Evolutionary conservation across 2,888 invertebrate species (phyloP), one percentile per base, ranked within the genome.

Genomic region (Ommatoiulus sabulosus): DNA sequence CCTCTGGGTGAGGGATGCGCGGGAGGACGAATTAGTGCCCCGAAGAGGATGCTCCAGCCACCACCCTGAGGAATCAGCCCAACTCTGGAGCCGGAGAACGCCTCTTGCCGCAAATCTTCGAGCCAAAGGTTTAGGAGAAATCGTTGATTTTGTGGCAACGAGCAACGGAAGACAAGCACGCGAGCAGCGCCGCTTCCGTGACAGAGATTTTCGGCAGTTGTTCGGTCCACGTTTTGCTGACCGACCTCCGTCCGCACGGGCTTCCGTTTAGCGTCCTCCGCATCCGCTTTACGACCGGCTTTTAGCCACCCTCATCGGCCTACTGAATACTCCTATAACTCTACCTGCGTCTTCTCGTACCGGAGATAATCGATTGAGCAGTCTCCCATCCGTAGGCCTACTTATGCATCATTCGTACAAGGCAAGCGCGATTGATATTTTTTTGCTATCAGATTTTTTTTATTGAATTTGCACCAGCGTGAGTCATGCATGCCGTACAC

Each of bases 361-460:
- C 2, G 72, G 72, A 72, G 72, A 72, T 72, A 72, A 72, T 72
- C 72, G 72, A 72, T 72, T 24, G 24, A 72, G 24, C 72, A n/a
- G n/a, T 72, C 72, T 24, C 24, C 72, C 72, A 2, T 72, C 72
- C 24, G 10, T 72, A 72, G 72, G 72, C 72, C 72, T 72, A 72
- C 72, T 24, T 72, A 72, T 72, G 72, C 72, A 72, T 72, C 72
- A 72, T 24, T 72, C 72, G 72, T 72, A 72, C 72, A 72, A 72
- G 72, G 72, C 72, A 72, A 72, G 72, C 72, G 24, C 24, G 24
- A 72, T 63, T 63, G n/a, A 20, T 8, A 72, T 10, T n/a, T 52
- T 52, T 3, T 52, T 72, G 1, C 24, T 24, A 63, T 63, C 63
- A 52, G 52, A 52, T 52, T 15, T 52, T 52, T 52, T 52, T 52